phyloP scores from a whole-genome alignment of 64 coral and sea anemone genomes.

The Stichodactyla helianthus region DNA sequence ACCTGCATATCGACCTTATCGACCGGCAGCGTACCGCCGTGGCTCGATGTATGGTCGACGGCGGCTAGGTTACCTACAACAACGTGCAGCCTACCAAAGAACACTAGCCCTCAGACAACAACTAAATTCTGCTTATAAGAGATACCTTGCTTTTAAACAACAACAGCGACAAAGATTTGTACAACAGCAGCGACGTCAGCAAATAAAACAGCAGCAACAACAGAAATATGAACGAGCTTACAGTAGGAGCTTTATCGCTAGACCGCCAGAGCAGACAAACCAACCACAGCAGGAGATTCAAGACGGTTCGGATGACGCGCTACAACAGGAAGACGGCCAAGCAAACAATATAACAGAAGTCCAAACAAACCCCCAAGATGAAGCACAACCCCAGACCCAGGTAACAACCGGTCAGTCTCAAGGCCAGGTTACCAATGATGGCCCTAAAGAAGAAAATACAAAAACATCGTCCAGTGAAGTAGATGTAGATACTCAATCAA shows the following conservation, averaged over 20 bases:
- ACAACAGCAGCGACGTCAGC: constrained; percentile 5
- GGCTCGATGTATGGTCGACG: neutral
- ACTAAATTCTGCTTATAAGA: neutral
- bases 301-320: neutral
- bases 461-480: neutral
- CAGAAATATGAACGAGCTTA: neutral
- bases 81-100: constrained; percentile 1
- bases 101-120: neutral
- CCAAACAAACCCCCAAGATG: neutral
- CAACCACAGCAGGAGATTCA: too few species aligned
- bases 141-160: neutral
- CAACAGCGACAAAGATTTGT: neutral
- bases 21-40: neutral
- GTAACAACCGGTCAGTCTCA: neutral
- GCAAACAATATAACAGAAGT: neutral
- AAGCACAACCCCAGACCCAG: neutral
- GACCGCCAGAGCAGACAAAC: neutral
- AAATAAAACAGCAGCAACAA: constrained; percentile 14
- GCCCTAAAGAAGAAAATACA: neutral
- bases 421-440: neutral
- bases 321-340: neutral
- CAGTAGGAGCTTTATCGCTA: neutral
- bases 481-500: constrained; percentile 10
- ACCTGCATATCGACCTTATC: neutral
- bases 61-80: constrained; percentile 5